These are phyloP conservation scores for Glaucidium brasilianum DNA, from an alignment of 2,113 vertebrate species.

Conservation along the genomic window DNA sequence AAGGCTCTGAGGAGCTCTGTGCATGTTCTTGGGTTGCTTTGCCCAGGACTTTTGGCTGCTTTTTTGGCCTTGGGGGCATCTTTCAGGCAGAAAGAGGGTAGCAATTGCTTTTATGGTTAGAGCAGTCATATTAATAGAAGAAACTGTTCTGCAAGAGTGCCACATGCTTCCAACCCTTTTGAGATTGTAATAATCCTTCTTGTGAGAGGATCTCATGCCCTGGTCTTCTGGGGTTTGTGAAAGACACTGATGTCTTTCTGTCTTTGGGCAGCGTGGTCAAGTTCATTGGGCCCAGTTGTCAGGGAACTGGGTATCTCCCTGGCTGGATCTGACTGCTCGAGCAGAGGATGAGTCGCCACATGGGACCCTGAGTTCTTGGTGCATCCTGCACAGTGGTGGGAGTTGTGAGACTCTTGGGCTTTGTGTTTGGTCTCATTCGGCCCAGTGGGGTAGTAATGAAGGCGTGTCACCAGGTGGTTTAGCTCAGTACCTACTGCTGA, in stretches of 20 bases:
- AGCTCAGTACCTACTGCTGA: not conserved
- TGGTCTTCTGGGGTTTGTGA: not conserved
- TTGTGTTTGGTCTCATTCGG: not conserved
- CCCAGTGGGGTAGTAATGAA: not conserved
- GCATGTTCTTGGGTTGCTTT: not conserved
- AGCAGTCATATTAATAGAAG: not conserved
- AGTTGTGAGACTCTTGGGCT: accelerated
- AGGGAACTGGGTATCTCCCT: not conserved
- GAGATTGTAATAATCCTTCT: not conserved
- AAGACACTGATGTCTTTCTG: not conserved
- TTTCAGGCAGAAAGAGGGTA: not conserved
- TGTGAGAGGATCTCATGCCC: not conserved
- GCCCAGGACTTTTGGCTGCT: not conserved
- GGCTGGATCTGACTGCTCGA: accelerated
- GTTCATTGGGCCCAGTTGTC: not conserved
- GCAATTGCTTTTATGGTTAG: not conserved
- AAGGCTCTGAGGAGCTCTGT: not conserved
- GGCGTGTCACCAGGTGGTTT: not conserved
- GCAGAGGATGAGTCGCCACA: accelerated
- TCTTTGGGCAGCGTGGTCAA: not conserved
- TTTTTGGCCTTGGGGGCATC: not conserved
- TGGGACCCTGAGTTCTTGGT: not conserved
- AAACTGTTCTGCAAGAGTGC: not conserved
- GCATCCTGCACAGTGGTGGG: not conserved
- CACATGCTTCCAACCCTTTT: accelerated